These are phyloP conservation scores for Prenolepis imparis DNA, from an alignment of 2,888 invertebrate genomes.

Conservation along the genomic window DNA sequence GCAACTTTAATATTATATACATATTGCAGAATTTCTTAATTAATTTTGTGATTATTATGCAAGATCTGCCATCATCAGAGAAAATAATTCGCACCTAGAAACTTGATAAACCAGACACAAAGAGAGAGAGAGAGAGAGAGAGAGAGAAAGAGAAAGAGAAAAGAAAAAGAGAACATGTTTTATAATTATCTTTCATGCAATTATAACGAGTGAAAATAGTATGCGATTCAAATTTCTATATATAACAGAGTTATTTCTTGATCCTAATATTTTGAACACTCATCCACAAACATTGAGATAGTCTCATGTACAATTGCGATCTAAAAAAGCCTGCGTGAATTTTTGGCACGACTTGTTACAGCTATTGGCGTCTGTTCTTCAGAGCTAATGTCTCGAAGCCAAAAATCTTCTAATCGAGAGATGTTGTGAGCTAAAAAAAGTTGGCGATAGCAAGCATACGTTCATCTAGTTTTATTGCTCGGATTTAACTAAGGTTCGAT, in stretches of 20 bases:
- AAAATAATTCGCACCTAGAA: background rate
- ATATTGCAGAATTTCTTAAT: background rate
- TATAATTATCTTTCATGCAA: background rate
- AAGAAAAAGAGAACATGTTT: background rate
- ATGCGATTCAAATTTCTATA: background rate
- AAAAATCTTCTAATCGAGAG: conserved; percentile 66
- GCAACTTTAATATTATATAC: conserved; percentile 1
- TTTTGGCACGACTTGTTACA: conserved; percentile 46
- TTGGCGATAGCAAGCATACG: conserved; percentile 71
- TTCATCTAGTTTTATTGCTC: conserved; percentile 62
- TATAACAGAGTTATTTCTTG: background rate
- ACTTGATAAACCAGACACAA: conserved; percentile 24
- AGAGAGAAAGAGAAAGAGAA: too few relatives aligned
- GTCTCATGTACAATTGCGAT: background rate
- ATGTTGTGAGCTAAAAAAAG: conserved; percentile 71
- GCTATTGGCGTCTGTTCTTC: conserved; percentile 30
- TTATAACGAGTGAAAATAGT: background rate
- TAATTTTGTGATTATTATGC: conserved; percentile 16
- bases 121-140: too few relatives aligned
- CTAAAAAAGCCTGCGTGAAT: conserved; percentile 35
- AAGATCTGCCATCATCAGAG: conserved; percentile 24
- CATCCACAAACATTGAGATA: background rate
- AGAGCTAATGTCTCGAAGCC: conserved; percentile 60
- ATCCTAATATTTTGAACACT: background rate
- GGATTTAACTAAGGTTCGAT: conserved; percentile 76